phyloP scores from a whole-genome alignment of 2,113 vertebrate genomes.

The Dendrocopos noguchii region DNA sequence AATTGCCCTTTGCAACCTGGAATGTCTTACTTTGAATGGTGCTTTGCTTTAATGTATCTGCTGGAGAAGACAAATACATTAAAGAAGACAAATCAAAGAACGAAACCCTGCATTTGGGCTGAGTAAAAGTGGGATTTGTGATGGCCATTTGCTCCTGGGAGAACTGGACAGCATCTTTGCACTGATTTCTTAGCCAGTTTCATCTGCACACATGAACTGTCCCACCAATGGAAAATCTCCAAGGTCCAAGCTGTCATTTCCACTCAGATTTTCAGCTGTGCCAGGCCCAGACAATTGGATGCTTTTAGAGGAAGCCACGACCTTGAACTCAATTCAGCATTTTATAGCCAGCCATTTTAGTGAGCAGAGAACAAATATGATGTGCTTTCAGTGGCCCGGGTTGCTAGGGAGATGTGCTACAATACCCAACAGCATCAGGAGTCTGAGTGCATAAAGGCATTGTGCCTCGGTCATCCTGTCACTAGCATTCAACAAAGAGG shows the following conservation, averaged over 20 bases:
- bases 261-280: background rate
- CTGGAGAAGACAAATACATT: background rate
- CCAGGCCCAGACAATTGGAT: background rate
- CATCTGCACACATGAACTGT: background rate
- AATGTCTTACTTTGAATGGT: background rate
- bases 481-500: background rate
- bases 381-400: background rate
- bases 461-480: background rate
- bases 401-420: background rate
- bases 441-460: background rate
- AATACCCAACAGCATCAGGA: background rate
- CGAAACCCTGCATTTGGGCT: background rate
- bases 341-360: conserved; percentile 8
- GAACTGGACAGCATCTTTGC: background rate
- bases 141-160: background rate
- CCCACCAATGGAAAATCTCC: background rate
- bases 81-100: background rate
- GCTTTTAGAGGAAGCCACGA: background rate
- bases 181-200: background rate
- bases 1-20: background rate
- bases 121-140: background rate
- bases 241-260: background rate
- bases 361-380: background rate
- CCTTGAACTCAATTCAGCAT: conserved; percentile 24
- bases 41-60: background rate